phyloP scores from a whole-genome alignment of 1,140 invertebrate species.

The Archegozetes longisetosus region DNA sequence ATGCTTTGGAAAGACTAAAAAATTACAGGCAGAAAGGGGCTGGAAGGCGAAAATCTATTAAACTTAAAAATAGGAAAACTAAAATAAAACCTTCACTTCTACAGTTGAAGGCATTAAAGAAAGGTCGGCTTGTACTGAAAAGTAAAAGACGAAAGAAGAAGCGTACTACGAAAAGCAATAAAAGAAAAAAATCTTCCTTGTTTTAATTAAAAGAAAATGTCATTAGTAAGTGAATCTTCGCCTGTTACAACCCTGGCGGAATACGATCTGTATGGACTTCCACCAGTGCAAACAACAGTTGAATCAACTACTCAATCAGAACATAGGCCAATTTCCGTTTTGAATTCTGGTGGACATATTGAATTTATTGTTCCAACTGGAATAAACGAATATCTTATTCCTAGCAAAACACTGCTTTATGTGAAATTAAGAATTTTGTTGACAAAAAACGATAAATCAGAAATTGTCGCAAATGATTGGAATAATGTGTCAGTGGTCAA shows the following conservation, averaged over 20 bases:
- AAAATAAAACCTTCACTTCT: too few relatives aligned
- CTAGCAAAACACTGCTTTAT: conserved; percentile 27
- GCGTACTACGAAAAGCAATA: neutral
- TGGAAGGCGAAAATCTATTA: neutral
- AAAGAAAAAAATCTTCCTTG: neutral
- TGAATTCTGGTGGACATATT: conserved; percentile 27
- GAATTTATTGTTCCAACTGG: conserved; percentile 29
- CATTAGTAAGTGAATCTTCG: conserved; percentile 4
- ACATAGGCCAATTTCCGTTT: conserved; percentile 29
- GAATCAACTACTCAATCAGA: conserved; percentile 25
- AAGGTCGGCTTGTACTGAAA: too few relatives aligned
- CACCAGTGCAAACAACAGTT: conserved; percentile 30
- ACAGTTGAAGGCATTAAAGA: too few relatives aligned
- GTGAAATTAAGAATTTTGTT: conserved; percentile 25
- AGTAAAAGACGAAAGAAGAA: neutral
- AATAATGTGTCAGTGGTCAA: conserved; percentile 23
- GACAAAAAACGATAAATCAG: conserved; percentile 17
- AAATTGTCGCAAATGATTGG: conserved; percentile 12
- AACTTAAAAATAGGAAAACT: neutral
- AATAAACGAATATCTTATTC: conserved; percentile 28
- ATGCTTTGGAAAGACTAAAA: neutral
- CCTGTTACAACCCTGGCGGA: conserved; percentile 22
- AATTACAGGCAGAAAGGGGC: neutral
- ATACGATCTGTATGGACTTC: conserved; percentile 31
- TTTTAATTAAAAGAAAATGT: conserved; percentile 3